Percentiles rank a stretch among this genome's conserved stretches.
phyloP scores from a whole-genome alignment of 1,140 invertebrate genomes.

The Grapholita molesta region DNA sequence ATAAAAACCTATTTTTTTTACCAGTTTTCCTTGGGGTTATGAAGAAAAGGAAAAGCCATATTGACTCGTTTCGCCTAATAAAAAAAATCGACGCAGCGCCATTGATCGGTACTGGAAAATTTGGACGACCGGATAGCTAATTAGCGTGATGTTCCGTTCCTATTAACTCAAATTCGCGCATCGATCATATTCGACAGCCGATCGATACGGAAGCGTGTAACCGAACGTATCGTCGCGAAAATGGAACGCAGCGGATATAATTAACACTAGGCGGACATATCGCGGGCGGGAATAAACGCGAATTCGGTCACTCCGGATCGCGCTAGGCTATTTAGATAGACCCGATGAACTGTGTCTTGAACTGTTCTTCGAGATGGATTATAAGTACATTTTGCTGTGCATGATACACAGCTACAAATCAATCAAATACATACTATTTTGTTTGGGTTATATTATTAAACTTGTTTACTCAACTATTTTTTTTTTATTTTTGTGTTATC shows the following conservation, averaged over 20 bases:
- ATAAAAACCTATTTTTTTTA: too few species aligned
- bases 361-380: neutral
- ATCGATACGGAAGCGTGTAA: slow-evolving; percentile 49
- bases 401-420: too few species aligned
- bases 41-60: too few species aligned
- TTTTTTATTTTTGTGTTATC: too few species aligned
- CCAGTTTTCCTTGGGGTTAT: too few species aligned
- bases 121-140: neutral
- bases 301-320: slow-evolving; percentile 44
- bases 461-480: too few species aligned
- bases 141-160: neutral
- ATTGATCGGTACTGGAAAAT: too few species aligned
- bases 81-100: too few species aligned
- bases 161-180: slow-evolving; percentile 11
- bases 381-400: too few species aligned
- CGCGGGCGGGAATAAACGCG: slow-evolving; percentile 62
- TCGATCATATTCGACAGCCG: slow-evolving; percentile 40
- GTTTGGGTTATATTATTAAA: too few species aligned
- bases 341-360: neutral
- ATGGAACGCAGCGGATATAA: slow-evolving; percentile 72
- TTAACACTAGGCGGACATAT: slow-evolving; percentile 67
- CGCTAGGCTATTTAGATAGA: neutral
- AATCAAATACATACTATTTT: too few species aligned
- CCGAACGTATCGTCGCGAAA: slow-evolving; percentile 58
- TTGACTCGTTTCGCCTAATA: too few species aligned